phyloP scores from a whole-genome alignment of 1,140 invertebrate genomes.

The Drosophila melanica region DNA sequence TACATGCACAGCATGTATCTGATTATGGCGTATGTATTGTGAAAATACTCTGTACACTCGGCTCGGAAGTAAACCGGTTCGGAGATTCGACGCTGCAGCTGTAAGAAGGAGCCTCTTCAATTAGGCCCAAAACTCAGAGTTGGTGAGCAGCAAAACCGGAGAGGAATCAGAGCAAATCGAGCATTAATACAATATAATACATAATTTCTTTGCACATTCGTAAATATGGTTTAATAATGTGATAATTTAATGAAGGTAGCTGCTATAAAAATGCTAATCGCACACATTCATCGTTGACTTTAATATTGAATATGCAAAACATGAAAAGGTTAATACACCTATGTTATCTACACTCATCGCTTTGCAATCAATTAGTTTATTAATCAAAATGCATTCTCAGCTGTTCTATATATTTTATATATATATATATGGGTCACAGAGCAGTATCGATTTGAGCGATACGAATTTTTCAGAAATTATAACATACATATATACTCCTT shows the following conservation, averaged over 20 bases:
- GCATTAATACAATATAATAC: neutral
- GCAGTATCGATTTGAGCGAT: neutral
- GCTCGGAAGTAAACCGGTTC: slow-evolving; percentile 65
- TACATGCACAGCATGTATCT: slow-evolving; percentile 24
- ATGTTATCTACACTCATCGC: neutral
- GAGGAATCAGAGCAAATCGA: slow-evolving; percentile 11
- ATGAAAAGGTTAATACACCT: slow-evolving; percentile 21
- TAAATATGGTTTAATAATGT: slow-evolving; percentile 28
- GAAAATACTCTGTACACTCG: slow-evolving; percentile 49
- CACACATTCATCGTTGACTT: neutral
- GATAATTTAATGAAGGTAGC: slow-evolving; percentile 23
- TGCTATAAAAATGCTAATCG: slow-evolving; percentile 28
- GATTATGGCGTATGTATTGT: slow-evolving; percentile 31
- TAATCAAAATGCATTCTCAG: slow-evolving; percentile 1
- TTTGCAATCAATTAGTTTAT: slow-evolving; percentile 18
- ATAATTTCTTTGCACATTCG: slow-evolving; percentile 4
- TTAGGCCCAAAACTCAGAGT: neutral
- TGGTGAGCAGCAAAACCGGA: slow-evolving; percentile 3
- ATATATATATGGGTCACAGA: no score
- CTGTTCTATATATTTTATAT: no score
- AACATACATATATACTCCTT: no score
- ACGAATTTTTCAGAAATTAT: neutral
- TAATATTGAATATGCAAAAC: neutral
- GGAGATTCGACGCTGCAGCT: slow-evolving; percentile 36
- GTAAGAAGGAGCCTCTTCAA: slow-evolving; percentile 14